Evolutionary conservation across 2,888 invertebrate species (phyloP), one percentile per base, ranked within the genome.

Genomic region (Tuberolachnus salignus): DNA sequence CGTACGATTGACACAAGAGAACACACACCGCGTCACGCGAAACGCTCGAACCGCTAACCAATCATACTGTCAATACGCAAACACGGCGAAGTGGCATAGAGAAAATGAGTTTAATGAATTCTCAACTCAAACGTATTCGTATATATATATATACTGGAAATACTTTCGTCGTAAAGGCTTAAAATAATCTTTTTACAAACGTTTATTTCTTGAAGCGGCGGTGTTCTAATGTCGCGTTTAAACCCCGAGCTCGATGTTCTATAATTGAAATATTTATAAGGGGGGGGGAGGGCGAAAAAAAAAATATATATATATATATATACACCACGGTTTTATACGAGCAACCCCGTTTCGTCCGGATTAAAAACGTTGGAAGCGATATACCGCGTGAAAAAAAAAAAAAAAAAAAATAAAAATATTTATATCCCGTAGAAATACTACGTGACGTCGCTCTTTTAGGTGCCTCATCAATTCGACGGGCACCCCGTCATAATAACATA

Each of bases 41-140:
- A 63, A 34, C 34, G 19, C 51, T 63, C 11, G 61, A 73, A 73
- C 49, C 19, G 16, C 61, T 19, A 61, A n/a, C 72, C 46, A 72
- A 72, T 73, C 51, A 63, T 16, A 73, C 53, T 69, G 53, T 69
- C 67, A 69, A 42, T 34, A 11, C 11, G n/a, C 8, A 1, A 2
- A 69, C 6, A 49, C 34, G 16, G 16, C 61, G 61, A 10, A 8
- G n/a, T n/a, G n/a, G n/a, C n/a, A n/a, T n/a, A 49, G 14, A 26
- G 59, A 19, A 51, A 61, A 51, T 4, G 34, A n/a, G 49, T 51
- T 26, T 73, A 73, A 73, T 73, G 72, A 73, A 73, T 73, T 71
- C 21, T 51, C 61, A 2, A 19, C 19, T 51, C 34, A n/a, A 61
- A 72, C n/a, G 34, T 59, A 14, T n/a, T n/a, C n/a, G n/a, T 8